A percentile compares a stretch with the other conserved stretches of the same genome.
phyloP scores from a whole-genome alignment of 2,797 vertebrate species.

The Tangara arthus region DNA sequence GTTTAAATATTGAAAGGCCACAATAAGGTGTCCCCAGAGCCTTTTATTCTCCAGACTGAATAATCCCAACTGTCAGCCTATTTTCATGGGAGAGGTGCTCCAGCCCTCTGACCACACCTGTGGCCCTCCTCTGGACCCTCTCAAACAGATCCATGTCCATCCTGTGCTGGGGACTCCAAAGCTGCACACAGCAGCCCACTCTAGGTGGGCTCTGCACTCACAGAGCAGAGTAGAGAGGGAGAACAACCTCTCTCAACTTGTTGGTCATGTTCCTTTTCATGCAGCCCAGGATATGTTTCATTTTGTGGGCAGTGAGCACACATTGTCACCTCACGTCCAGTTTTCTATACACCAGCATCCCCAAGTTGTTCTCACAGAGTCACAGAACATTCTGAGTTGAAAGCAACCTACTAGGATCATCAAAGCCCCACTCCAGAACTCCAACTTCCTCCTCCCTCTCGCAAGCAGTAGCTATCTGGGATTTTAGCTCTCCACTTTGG shows the following conservation, averaged over 20 bases:
- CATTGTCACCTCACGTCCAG: rapidly evolving
- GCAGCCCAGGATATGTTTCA: neutral
- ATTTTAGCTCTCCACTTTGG: neutral
- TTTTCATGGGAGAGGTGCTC: neutral
- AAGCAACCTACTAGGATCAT: neutral
- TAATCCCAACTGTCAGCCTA: neutral
- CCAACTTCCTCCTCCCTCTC: neutral
- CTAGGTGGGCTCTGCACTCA: neutral
- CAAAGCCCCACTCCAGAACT: neutral
- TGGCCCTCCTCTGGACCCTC: neutral
- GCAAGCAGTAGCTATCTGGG: neutral
- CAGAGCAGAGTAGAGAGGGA: neutral
- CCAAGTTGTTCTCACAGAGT: neutral
- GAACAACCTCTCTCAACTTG: neutral
- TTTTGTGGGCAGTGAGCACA: neutral
- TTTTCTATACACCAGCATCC: neutral
- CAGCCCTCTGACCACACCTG: neutral
- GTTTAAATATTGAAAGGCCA: neutral
- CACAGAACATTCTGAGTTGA: neutral
- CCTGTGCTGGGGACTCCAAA: neutral
- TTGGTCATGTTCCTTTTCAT: neutral
- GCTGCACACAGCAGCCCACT: neutral
- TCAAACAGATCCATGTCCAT: neutral
- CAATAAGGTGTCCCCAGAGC: neutral
- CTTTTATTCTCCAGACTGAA: neutral